Conservation (phyloP, 1,140 invertebrate species). For the Melipona quadrifasciata region DNA sequence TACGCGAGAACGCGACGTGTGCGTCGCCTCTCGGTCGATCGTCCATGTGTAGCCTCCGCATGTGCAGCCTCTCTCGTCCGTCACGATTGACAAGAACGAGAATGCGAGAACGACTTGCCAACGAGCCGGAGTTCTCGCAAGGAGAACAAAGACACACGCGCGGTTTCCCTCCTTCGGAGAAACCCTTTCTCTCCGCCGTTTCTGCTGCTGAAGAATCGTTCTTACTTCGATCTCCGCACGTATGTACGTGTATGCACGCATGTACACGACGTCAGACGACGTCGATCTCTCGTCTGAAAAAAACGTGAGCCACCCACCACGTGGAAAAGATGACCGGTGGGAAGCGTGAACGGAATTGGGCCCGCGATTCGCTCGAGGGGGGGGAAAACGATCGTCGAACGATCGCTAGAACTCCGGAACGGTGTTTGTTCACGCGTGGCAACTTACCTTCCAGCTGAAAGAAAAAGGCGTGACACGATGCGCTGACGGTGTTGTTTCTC, state of each 20-base stretch:
- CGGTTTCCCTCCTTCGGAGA: not conserved
- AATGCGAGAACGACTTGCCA: not conserved
- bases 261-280: not conserved
- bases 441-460: conserved; percentile 78
- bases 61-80: not conserved
- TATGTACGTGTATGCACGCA: not conserved
- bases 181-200: not conserved
- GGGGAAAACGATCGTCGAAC: not conserved
- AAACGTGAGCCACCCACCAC: not conserved
- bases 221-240: conserved; percentile 47
- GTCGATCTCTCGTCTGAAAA: no score
- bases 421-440: not conserved
- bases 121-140: not conserved
- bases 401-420: no score
- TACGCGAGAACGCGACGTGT: not conserved
- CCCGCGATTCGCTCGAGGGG: not conserved
- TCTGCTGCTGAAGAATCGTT: conserved; percentile 34
- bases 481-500: no score
- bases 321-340: not conserved
- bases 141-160: not conserved
- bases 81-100: not conserved
- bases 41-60: no score
- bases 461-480: conserved; percentile 42
- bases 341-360: not conserved
- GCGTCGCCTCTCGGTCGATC: not conserved